Base-by-base conservation (phyloP, 2,797 vertebrate species). In the Loris lydekkerianus region DNA sequence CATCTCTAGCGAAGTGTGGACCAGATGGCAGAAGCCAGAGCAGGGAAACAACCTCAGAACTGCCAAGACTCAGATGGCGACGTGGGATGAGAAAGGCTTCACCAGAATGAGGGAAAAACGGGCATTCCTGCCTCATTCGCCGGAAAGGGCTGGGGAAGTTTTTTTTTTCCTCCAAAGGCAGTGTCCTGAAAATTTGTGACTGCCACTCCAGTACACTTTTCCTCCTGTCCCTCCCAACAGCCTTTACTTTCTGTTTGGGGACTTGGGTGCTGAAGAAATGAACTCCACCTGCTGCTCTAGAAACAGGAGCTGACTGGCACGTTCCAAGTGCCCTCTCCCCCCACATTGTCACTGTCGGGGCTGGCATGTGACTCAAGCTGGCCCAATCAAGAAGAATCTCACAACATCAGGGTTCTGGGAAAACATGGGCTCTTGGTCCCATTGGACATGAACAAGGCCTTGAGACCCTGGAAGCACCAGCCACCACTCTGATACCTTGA, bases 131-230 rank as follows among this genome's bases (percentile, higher is more conserved):
- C 34, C 60, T 56, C 15, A 25, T 34, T 43, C n/a, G 2, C 43
- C 75, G 67, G 91, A 49, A 53, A 92, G 63, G 7, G 15, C 84
- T 0, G 2, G 69, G 53, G 77, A 56, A 20, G 27, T 13, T 13
- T 31, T 21, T 31, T 21, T n/a, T 27, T 14, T 10, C 29, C 4
- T 14, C 4, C 27, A 78, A 56, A 21, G n/a, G 83, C 65, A n/a
- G 18, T 7, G 20, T 3, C 27, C 20, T 65, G 9, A 58, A 56
- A 53, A 31, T 11, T 0, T 1, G 10, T 43, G 58, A 29, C 0
- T 0, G 10, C n/a, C 40, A 1, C 14, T 11, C 29, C 15, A 1
- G 14, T 5, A 0, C 0, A 7, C 2, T 60, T 53, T 23, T 31
- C 72, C 29, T 56, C 65, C 27, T 34, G 10, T 58, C 37, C 18